Conservation (phyloP, 2,113 vertebrate species). For the Indicator indicator region DNA sequence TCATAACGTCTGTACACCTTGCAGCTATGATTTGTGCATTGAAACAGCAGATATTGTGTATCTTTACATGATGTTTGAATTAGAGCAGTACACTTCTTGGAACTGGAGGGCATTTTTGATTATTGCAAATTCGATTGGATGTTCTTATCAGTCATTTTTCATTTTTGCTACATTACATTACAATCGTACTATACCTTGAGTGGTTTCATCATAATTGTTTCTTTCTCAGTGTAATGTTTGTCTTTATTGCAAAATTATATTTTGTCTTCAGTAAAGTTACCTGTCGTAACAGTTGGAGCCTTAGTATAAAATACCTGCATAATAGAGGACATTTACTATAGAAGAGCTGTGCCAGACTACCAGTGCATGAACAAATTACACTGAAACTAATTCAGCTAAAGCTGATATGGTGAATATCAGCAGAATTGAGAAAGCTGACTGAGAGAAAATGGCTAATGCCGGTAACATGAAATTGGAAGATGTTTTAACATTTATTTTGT, state of each 20-base stretch:
- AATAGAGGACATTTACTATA: neutral
- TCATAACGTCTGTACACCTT: neutral
- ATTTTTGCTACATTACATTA: neutral
- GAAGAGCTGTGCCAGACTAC: constrained; percentile 3
- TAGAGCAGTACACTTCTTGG: neutral
- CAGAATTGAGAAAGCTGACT: neutral
- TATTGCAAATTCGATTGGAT: neutral
- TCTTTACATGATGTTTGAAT: neutral
- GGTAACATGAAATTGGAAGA: neutral
- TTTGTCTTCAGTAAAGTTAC: neutral
- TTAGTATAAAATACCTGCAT: constrained; percentile 5
- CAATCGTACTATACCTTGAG: neutral
- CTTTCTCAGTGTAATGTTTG: neutral
- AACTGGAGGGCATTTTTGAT: neutral
- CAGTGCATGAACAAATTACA: neutral
- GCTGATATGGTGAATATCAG: neutral
- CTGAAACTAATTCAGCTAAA: constrained; percentile 5
- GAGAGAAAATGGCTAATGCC: neutral
- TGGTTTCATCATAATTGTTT: neutral
- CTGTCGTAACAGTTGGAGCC: neutral
- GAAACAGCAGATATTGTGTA: neutral
- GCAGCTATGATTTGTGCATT: neutral
- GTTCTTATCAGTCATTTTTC: neutral
- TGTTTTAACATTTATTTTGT: neutral
- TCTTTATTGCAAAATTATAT: constrained; percentile 10